Evolutionary conservation across 2,797 vertebrate species (phyloP), one percentile per base, ranked within the genome.

Genomic region (Picus viridis): DNA sequence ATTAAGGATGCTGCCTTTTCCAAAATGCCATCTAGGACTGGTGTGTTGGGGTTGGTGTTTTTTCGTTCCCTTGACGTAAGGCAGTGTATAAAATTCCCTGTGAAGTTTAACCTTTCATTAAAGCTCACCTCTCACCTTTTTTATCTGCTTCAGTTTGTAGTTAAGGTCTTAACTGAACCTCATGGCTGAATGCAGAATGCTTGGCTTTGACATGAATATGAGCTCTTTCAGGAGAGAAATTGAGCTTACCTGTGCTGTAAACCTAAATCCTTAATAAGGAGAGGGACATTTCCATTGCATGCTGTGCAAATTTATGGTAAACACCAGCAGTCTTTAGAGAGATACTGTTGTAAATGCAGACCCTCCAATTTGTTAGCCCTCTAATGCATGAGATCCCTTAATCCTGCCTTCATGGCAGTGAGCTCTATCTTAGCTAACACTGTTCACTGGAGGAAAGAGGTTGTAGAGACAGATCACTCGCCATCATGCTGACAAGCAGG

Each of bases 21-120:
- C 62, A 64, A 93, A 96, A 84, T 91, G 54, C 79, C 83, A 88
- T 80, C 67, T 43, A 32, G 49, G 83, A 68, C 36, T 51, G 22
- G 49, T 51, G 41, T 43, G 41, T 51, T 51, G 49, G 49, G 11
- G 22, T 49, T 45, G 43, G 43, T 15, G 53, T 10, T 53, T 29
- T 72, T 85, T 92, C 88, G 18, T 90, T 92, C 67, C 75, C 51
- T 29, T 71, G 61, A 53, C 34, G 14, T n/a, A 80, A 56, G 16
- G 61, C 39, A 19, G 10, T 47, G 67, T n/a, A 78, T 89, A 69
- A 96, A 68, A 87, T 88, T 95, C 86, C 84, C 75, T 54, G 24
- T 82, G 90, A 86, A 83, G 15, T 76, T 91, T 83, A 90, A 83
- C 67, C 71, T 88, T 47, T 71, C n/a, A 17, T 90, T 63, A 88